Evolutionary conservation across 2,113 vertebrate genomes (phyloP).

Genomic region (Micromys minutus): DNA sequence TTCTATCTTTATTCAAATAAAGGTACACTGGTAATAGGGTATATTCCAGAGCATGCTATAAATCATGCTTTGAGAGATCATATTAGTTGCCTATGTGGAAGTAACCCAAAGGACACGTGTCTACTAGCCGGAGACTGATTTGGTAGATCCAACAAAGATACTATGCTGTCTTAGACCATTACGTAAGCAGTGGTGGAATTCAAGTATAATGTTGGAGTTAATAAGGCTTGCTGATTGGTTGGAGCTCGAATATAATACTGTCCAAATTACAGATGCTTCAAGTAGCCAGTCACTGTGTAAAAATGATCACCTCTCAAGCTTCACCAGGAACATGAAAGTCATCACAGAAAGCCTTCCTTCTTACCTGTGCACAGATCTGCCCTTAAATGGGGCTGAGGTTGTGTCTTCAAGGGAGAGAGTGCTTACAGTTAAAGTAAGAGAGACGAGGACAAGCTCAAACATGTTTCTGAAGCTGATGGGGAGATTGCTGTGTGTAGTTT

Average conservation of each 20-base stretch:
- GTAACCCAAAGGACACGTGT: not conserved
- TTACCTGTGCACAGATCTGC: not conserved
- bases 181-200: not conserved
- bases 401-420: not conserved
- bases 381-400: not conserved
- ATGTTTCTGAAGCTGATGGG: not conserved
- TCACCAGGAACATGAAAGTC: constrained; percentile 19
- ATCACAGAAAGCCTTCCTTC: not conserved
- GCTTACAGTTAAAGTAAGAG: constrained; percentile 1
- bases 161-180: not conserved
- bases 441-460: not conserved
- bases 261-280: not conserved
- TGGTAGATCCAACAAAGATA: not conserved
- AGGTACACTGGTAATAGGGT: not conserved
- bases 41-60: not conserved
- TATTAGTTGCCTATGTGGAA: not conserved
- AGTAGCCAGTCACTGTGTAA: constrained; percentile 1
- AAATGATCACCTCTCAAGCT: not conserved
- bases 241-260: not conserved
- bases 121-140: not conserved
- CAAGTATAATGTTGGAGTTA: constrained; percentile 30
- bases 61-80: not conserved
- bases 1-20: constrained; percentile 40
- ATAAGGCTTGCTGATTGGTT: not conserved
- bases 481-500: no score